Evolutionary conservation across 2,888 invertebrate genomes (phyloP).

Genomic region (Xylophagus ater): DNA sequence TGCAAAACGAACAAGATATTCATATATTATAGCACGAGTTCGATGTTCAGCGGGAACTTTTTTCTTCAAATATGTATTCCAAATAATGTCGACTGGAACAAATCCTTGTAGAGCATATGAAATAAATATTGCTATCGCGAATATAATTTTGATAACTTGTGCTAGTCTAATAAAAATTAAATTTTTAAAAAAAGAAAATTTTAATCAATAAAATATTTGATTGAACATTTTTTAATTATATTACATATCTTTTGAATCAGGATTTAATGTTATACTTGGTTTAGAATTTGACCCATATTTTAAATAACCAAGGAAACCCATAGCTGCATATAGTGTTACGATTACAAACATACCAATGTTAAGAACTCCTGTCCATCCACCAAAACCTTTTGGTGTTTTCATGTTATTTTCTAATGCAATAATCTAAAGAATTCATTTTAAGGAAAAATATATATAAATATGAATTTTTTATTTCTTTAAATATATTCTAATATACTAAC

Average conservation of each 20-base stretch:
- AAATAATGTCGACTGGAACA: conserved; percentile 74
- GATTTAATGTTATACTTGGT: conserved; percentile 74
- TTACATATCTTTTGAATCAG: no score
- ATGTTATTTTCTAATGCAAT: conserved; percentile 85
- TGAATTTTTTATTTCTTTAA: neutral
- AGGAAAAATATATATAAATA: neutral
- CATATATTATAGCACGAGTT: no score
- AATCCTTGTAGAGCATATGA: conserved; percentile 82
- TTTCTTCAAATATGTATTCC: conserved; percentile 43
- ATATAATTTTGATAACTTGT: conserved; percentile 49
- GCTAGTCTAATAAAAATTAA: conserved; percentile 58
- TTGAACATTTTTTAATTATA: conserved; percentile 37
- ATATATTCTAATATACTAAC: conserved; percentile 41
- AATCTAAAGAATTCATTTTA: conserved; percentile 48
- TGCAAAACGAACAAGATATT: conserved; percentile 43
- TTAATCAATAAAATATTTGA: neutral
- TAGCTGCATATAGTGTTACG: conserved; percentile 59
- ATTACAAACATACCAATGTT: conserved; percentile 73
- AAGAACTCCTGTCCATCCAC: conserved; percentile 64
- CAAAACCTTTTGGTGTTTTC: conserved; percentile 70
- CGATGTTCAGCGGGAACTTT: conserved; percentile 32
- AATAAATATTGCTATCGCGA: conserved; percentile 62
- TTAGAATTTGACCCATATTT: conserved; percentile 57
- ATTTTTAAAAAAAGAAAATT: no score
- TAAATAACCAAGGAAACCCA: conserved; percentile 78